Evolutionary conservation across 2,888 invertebrate species (phyloP), one percentile per base, ranked within the genome.

Genomic region (Hipparchia semele): DNA sequence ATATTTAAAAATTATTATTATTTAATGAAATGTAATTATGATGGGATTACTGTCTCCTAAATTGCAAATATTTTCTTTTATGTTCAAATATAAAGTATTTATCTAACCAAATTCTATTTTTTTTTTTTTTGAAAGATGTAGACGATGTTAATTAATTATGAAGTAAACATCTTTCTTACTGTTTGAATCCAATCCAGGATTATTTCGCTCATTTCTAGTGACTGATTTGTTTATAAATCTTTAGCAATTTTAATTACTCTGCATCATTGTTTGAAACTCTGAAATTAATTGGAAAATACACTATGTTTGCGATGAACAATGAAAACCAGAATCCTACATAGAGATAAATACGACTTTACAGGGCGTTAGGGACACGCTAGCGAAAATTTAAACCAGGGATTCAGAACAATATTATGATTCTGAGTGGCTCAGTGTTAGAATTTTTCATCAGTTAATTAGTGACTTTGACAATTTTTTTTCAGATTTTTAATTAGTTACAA

Each of bases 201-300:
- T 58, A 58, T 58, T 58, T 58, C 23, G 58, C 58, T 58, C 23
- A 58, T 58, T 58, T 58, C 58, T 58, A 58, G 58, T 58, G 58
- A 58, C 58, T 58, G 60, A 61, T 61, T 33, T 45, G 45, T 61
- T 33, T 45, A 61, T 39, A 45, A 61, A 39, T 61, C 60, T 61
- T 45, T 61, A 61, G 39, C 60, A 61, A 61, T 61, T 45, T 12
- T 61, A 39, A 61, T 61, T 45, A 61, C 60, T 39, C 60, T 12
- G 45, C 39, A 45, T 61, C 45, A 45, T 39, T 6, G 4, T 61
- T 45, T 58, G 58, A 13, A 58, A 58, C 58, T 58, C 58, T 58
- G 58, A 58, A 58, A 58, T 58, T 58, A 58, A 58, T 58, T 58
- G 58, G 58, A 58, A 58, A 58, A 58, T 58, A 58, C 13, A 58